Conservation (phyloP, 2,888 invertebrate genomes). For the Rutpela maculata region DNA sequence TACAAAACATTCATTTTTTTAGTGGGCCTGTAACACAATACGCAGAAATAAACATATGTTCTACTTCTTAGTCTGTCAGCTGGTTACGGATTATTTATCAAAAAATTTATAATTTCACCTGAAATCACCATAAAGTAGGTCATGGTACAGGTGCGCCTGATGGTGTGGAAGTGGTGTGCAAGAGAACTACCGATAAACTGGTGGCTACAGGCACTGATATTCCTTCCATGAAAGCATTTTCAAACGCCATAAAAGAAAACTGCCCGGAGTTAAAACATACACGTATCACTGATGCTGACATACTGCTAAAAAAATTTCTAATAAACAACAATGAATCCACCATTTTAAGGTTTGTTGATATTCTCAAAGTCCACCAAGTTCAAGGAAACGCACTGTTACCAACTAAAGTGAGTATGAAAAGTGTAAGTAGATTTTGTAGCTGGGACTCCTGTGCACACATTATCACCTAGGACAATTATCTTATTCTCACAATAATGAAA, state of each 20-base stretch:
- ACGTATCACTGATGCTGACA: neutral
- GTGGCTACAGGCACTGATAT: constrained; percentile 3
- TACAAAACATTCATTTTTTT: constrained; percentile 2
- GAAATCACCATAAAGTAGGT: neutral
- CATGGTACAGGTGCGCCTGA: constrained; percentile 1
- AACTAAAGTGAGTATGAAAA: neutral
- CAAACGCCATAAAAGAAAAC: neutral
- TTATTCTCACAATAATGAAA: neutral
- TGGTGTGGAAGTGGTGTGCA: neutral
- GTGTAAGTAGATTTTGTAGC: neutral
- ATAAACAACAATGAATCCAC: neutral
- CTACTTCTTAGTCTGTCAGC: neutral
- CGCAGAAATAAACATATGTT: neutral
- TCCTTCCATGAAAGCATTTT: neutral
- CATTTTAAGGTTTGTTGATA: neutral
- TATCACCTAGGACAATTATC: neutral
- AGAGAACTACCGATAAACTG: constrained; percentile 4
- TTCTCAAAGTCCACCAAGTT: neutral
- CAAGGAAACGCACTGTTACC: neutral
- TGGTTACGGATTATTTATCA: neutral
- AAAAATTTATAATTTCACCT: constrained; percentile 1
- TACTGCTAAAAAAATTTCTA: neutral
- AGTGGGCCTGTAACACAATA: neutral
- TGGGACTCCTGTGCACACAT: neutral
- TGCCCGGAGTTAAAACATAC: neutral